A percentile compares a stretch with the other conserved stretches of the same genome.
phyloP scores from a whole-genome alignment of 1,140 invertebrate species.

The Ditylenchus dipsaci region DNA sequence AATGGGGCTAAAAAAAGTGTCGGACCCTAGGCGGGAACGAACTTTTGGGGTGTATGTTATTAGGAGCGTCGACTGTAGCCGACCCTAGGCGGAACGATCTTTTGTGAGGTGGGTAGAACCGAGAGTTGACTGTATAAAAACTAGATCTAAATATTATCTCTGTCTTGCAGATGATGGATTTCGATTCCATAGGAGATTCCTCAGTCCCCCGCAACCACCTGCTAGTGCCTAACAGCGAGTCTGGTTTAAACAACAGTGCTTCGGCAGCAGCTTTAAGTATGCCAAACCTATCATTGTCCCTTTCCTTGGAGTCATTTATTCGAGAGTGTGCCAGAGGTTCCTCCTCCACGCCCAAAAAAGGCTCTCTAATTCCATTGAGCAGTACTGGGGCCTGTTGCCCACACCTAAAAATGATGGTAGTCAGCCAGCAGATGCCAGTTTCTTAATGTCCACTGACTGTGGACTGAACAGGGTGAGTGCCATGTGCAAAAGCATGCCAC shows the following conservation, averaged over 20 bases:
- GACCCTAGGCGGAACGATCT: no score
- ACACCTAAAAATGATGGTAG: background rate
- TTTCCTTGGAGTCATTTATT: slow-evolving; percentile 15
- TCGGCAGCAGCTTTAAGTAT: slow-evolving; percentile 11
- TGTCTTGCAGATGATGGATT: slow-evolving; percentile 7
- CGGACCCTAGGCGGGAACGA: no score
- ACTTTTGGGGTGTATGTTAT: no score
- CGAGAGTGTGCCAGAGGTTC: slow-evolving; percentile 6
- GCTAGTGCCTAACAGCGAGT: slow-evolving; percentile 8
- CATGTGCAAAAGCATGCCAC: slow-evolving; percentile 5
- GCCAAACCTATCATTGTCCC: slow-evolving; percentile 11
- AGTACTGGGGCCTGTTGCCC: slow-evolving; percentile 2
- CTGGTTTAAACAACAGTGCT: slow-evolving; percentile 10
- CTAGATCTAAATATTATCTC: no score
- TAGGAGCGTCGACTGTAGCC: no score
- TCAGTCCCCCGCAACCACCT: slow-evolving; percentile 7
- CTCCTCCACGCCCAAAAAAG: slow-evolving; percentile 13
- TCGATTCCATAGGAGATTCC: slow-evolving; percentile 1
- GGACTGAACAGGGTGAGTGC: slow-evolving; percentile 2
- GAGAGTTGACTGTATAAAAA: no score
- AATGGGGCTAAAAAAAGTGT: no score
- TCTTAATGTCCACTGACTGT: slow-evolving; percentile 8
- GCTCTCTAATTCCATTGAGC: slow-evolving; percentile 7
- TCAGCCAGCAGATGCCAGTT: background rate
- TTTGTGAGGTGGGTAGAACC: no score